Evolutionary conservation across 2,797 vertebrate genomes (phyloP).

Genomic region (Denticeps clupeoides): DNA sequence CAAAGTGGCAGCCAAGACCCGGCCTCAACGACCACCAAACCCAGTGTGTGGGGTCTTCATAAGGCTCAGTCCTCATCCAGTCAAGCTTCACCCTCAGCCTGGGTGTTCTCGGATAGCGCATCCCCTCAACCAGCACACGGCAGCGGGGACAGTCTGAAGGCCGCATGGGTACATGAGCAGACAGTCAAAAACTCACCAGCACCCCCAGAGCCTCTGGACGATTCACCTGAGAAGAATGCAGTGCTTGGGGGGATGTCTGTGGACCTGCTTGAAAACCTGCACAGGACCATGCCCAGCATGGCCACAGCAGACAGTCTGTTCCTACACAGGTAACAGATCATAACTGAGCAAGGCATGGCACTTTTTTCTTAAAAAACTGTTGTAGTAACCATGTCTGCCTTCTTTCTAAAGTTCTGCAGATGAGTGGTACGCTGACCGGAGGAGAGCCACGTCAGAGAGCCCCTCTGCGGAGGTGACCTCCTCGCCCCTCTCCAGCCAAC

Average conservation of each 20-base stretch:
- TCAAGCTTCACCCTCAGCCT: slow-evolving; percentile 32
- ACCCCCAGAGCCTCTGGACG: slow-evolving; percentile 39
- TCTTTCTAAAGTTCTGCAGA: slow-evolving; percentile 42
- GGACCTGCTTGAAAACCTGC: slow-evolving; percentile 56
- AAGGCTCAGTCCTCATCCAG: slow-evolving; percentile 51
- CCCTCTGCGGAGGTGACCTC: slow-evolving; percentile 35
- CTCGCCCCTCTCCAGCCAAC: slow-evolving; percentile 25
- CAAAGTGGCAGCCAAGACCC: slow-evolving; percentile 19
- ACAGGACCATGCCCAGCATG: slow-evolving; percentile 36
- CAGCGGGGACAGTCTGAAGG: slow-evolving; percentile 43
- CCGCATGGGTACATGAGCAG: slow-evolving; percentile 39
- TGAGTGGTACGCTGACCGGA: slow-evolving; percentile 43
- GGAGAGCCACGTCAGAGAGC: slow-evolving; percentile 35
- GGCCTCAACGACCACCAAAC: not conserved
- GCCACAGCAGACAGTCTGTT: slow-evolving; percentile 49
- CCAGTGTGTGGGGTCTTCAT: slow-evolving; percentile 68
- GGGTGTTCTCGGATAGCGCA: slow-evolving; percentile 47
- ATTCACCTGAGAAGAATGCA: slow-evolving; percentile 59
- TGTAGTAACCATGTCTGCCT: not conserved
- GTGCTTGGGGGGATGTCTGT: slow-evolving; percentile 43
- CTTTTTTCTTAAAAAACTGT: not conserved
- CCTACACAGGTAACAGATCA: slow-evolving; percentile 68
- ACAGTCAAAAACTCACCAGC: slow-evolving; percentile 48
- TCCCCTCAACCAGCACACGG: slow-evolving; percentile 39
- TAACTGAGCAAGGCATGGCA: no score